These are phyloP conservation scores for Myrmecophaga tridactyla DNA, from an alignment of 2,113 vertebrate species.

Conservation along the genomic window DNA sequence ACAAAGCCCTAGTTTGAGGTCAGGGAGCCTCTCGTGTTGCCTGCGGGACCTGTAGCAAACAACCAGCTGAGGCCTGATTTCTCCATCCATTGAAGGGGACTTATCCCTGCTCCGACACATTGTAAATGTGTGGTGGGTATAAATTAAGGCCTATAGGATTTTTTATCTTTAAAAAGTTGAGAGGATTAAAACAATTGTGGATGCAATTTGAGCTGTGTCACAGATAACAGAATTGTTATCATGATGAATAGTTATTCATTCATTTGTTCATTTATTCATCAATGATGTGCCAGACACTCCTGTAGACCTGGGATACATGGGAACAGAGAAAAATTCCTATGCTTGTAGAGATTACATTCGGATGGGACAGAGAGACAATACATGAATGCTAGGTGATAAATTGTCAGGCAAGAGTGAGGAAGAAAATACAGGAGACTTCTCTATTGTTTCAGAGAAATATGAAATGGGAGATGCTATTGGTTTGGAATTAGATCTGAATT, in stretches of 20 bases:
- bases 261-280: neutral
- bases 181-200: neutral
- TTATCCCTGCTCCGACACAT: neutral
- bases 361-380: neutral
- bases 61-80: neutral
- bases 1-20: neutral
- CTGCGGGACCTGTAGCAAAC: neutral
- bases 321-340: neutral
- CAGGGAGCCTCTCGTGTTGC: neutral
- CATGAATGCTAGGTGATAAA: fast-evolving
- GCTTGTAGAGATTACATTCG: neutral
- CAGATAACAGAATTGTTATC: neutral
- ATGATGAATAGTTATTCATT: too few relatives aligned
- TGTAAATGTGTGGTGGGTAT: neutral
- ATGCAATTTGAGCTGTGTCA: neutral
- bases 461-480: neutral
- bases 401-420: too few relatives aligned
- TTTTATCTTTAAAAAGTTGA: neutral
- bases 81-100: neutral
- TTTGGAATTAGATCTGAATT: neutral
- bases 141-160: neutral
- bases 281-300: neutral
- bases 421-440: neutral
- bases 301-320: neutral
- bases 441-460: neutral